Percentiles rank a stretch among this genome's conserved stretches.
These are phyloP conservation scores for Drosophila bocqueti DNA, from an alignment of 1,140 invertebrate genomes.

Conservation along the genomic window DNA sequence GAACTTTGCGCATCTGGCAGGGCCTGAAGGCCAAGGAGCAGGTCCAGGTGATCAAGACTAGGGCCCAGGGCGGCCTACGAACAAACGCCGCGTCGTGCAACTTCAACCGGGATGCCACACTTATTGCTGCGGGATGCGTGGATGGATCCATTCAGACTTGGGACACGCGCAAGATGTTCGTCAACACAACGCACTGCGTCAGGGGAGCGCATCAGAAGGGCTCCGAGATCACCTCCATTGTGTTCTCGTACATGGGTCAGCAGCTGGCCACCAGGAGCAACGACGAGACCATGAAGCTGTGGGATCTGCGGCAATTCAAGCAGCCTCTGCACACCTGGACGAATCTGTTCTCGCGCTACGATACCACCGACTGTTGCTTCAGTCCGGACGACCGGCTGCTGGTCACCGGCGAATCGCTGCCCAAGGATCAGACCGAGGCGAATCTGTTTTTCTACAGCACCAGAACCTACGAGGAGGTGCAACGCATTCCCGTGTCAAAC, in stretches of 20 bases:
- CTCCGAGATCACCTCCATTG: slow-evolving; percentile 93
- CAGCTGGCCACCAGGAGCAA: slow-evolving; percentile 92
- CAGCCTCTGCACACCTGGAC: slow-evolving; percentile 89
- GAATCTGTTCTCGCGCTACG: slow-evolving; percentile 93
- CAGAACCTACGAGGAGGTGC: slow-evolving; percentile 91
- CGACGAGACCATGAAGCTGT: slow-evolving; percentile 98
- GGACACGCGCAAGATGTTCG: slow-evolving; percentile 95
- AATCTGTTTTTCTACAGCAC: slow-evolving; percentile 93
- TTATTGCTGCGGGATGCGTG: slow-evolving; percentile 95
- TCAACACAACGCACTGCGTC: slow-evolving; percentile 92
- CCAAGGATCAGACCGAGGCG: slow-evolving; percentile 89
- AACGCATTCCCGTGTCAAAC: slow-evolving; percentile 90
- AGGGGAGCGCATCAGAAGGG: slow-evolving; percentile 93
- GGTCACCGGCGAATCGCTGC: slow-evolving; percentile 94
- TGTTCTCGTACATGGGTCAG: slow-evolving; percentile 95
- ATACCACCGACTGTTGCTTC: slow-evolving; percentile 93
- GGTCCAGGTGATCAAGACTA: slow-evolving; percentile 95
- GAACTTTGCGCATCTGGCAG: slow-evolving; percentile 96
- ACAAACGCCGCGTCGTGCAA: slow-evolving; percentile 94
- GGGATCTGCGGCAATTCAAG: slow-evolving; percentile 96
- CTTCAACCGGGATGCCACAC: slow-evolving; percentile 94
- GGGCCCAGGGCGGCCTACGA: slow-evolving; percentile 94
- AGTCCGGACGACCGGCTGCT: slow-evolving; percentile 96
- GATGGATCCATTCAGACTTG: slow-evolving; percentile 99
- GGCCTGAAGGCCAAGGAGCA: slow-evolving; percentile 90